Conservation (phyloP, 2,113 vertebrate species). For the Oreochromis aureus region DNA sequence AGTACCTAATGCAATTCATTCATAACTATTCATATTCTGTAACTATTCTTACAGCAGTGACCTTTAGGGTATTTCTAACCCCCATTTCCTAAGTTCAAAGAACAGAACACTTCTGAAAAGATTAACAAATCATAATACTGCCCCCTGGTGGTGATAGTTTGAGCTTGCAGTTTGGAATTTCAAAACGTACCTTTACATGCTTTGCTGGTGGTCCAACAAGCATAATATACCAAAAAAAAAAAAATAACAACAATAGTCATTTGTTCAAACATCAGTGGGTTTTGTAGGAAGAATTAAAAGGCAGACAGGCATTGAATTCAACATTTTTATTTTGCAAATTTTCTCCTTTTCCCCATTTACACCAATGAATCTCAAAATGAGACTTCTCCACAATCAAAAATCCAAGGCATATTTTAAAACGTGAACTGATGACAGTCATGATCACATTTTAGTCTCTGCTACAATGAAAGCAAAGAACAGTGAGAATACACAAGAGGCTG, state of each 20-base stretch:
- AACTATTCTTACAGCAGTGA: not conserved
- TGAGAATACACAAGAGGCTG: not conserved
- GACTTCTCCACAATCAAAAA: not conserved
- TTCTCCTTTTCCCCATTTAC: not conserved
- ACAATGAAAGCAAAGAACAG: not conserved
- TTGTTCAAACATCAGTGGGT: not conserved
- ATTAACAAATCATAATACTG: not conserved
- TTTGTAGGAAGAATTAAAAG: not conserved
- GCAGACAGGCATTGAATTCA: not conserved
- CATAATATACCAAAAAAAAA: not conserved
- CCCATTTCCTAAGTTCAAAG: not conserved
- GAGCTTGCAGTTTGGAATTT: not conserved
- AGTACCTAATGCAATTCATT: not conserved
- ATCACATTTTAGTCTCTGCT: not conserved
- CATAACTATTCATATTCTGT: not conserved
- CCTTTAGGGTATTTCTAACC: not conserved
- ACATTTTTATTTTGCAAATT: not conserved
- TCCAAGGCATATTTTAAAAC: not conserved
- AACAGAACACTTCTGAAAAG: not conserved
- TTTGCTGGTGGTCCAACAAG: not conserved
- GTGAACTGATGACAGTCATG: not conserved
- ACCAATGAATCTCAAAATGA: not conserved
- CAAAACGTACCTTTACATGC: not conserved
- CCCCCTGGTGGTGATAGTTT: not conserved
- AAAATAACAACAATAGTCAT: not conserved